Evolutionary conservation across 2,888 invertebrate species (phyloP).

Genomic region (Aphidius colemani): DNA sequence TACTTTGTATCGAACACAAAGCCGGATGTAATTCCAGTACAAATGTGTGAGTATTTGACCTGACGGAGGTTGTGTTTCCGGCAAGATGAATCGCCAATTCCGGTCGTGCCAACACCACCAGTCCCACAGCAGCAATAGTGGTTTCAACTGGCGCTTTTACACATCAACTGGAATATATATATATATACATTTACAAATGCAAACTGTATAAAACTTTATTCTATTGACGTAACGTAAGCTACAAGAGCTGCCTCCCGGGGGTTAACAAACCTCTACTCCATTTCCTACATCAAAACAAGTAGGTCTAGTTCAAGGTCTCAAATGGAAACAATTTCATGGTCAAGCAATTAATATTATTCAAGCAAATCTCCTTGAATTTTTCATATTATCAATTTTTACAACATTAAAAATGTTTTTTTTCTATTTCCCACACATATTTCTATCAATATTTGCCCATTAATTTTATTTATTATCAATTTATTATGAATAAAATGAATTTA

Average conservation of each 20-base stretch:
- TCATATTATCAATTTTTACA: no score
- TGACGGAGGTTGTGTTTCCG: slow-evolving; percentile 22
- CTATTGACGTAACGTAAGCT: slow-evolving; percentile 18
- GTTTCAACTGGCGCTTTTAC: not conserved
- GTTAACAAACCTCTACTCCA: slow-evolving; percentile 25
- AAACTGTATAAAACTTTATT: slow-evolving; percentile 5
- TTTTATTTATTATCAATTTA: no score
- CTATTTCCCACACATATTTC: no score
- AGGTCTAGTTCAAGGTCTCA: slow-evolving; percentile 31
- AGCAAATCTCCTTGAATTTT: no score
- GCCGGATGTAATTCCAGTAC: not conserved
- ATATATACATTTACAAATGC: slow-evolving; percentile 10
- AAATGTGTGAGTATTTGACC: slow-evolving; percentile 11
- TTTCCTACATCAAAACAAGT: slow-evolving; percentile 13
- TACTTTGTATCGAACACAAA: not conserved
- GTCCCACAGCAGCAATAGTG: not conserved
- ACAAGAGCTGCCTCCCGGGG: slow-evolving; percentile 19
- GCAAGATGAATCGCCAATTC: slow-evolving; percentile 29
- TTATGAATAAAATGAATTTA: no score
- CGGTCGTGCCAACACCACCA: slow-evolving; percentile 17
- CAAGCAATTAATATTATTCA: slow-evolving; percentile 2
- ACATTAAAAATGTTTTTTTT: no score
- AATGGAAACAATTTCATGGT: slow-evolving; percentile 14
- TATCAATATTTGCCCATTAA: no score
- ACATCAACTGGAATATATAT: not conserved